Conservation (phyloP, 2,888 invertebrate species). For the Nysson spinosus region DNA sequence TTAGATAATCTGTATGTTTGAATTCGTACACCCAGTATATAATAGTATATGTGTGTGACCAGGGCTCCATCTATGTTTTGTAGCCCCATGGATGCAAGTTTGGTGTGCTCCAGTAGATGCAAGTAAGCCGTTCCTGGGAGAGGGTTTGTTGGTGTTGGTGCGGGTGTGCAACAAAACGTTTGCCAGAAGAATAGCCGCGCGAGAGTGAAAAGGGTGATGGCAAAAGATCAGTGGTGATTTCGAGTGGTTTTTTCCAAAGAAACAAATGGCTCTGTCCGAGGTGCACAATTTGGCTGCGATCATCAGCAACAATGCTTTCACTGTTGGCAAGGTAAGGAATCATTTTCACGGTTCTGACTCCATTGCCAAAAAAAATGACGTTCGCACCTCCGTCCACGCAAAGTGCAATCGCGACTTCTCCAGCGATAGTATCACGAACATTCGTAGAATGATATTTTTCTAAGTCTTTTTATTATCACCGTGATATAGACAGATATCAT, state of each 20-base stretch:
- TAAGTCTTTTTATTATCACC: no score
- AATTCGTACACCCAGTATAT: no score
- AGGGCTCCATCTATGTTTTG: slow-evolving; percentile 29
- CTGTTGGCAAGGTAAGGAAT: slow-evolving; percentile 66
- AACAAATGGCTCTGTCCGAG: slow-evolving; percentile 72
- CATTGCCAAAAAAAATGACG: slow-evolving; percentile 16
- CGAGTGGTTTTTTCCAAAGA: slow-evolving; percentile 48
- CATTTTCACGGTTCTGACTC: slow-evolving; percentile 14
- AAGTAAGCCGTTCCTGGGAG: slow-evolving; percentile 34
- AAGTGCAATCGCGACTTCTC: no score
- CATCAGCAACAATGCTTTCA: slow-evolving; percentile 71
- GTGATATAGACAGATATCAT: no score
- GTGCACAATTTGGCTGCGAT: slow-evolving; percentile 71
- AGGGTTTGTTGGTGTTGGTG: slow-evolving; percentile 28
- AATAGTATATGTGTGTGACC: slow-evolving; percentile 17
- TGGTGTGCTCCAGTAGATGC: slow-evolving; percentile 22
- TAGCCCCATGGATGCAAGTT: slow-evolving; percentile 29
- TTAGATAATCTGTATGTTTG: no score
- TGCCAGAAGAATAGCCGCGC: slow-evolving; percentile 43
- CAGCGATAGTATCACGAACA: no score
- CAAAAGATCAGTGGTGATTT: slow-evolving; percentile 60
- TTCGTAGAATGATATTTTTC: no score
- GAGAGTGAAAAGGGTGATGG: slow-evolving; percentile 68
- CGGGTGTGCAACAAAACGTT: slow-evolving; percentile 36
- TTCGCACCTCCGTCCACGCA: no score